phyloP scores from a whole-genome alignment of 1,140 invertebrate genomes.

The Heliconius himera region DNA sequence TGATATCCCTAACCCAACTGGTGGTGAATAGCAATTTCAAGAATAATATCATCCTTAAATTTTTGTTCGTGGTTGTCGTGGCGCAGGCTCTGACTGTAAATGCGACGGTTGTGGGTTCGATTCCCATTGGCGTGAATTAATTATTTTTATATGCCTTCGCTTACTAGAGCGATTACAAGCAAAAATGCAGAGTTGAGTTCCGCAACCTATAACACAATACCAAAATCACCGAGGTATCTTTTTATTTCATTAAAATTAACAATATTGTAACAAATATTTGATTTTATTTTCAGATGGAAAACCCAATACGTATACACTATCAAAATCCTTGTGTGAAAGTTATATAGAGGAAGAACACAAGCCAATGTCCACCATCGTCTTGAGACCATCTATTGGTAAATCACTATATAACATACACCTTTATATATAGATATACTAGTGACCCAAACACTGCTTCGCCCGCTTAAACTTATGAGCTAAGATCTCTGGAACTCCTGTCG shows the following conservation, averaged over 20 bases:
- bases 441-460: too few relatives aligned
- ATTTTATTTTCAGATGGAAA: constrained; percentile 24
- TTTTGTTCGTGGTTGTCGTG: too few relatives aligned
- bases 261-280: too few relatives aligned
- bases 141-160: not conserved
- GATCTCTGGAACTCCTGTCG: too few relatives aligned
- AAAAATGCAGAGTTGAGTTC: too few relatives aligned
- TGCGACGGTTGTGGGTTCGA: not conserved
- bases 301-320: constrained; percentile 40
- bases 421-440: not conserved
- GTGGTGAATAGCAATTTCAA: too few relatives aligned
- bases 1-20: too few relatives aligned
- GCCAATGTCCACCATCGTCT: constrained; percentile 36
- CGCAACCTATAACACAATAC: too few relatives aligned
- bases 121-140: not conserved
- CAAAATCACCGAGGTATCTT: too few relatives aligned
- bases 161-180: not conserved
- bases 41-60: too few relatives aligned
- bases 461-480: too few relatives aligned
- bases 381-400: constrained; percentile 46
- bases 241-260: too few relatives aligned
- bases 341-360: constrained; percentile 33
- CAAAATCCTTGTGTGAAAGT: constrained; percentile 39
- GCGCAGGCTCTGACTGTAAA: not conserved
- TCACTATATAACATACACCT: not conserved